Conservation (phyloP, 2,797 vertebrate genomes). For the Picus viridis region DNA sequence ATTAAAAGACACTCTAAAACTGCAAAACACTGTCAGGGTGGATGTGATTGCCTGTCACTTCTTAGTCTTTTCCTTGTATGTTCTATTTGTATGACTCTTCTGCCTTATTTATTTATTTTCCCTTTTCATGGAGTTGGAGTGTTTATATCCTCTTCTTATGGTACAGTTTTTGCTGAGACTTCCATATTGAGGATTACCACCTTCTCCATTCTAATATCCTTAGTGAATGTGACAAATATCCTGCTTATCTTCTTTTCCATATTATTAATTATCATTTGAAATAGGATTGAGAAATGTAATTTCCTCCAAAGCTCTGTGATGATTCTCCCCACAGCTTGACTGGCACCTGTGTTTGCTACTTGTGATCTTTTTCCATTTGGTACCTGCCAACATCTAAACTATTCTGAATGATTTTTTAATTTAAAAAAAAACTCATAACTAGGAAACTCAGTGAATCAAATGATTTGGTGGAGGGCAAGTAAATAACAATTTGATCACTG, state of each 20-base stretch:
- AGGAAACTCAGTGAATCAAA: not conserved
- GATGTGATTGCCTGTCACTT: not conserved
- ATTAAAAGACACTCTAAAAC: not conserved
- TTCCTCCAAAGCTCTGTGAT: slow-evolving; percentile 10
- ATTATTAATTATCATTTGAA: not conserved
- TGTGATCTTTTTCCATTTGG: not conserved
- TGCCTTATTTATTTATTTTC: not conserved
- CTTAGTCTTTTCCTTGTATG: not conserved
- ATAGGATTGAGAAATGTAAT: not conserved
- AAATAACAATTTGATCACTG: not conserved
- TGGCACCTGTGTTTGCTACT: not conserved
- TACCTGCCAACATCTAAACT: not conserved
- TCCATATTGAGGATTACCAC: not conserved
- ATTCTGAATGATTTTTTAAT: not conserved
- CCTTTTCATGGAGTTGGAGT: not conserved
- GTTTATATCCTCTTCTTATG: not conserved
- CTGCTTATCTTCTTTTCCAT: slow-evolving; percentile 12
- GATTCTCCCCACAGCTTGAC: not conserved
- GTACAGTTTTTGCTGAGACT: not conserved
- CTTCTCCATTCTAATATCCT: not conserved
- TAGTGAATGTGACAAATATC: not conserved
- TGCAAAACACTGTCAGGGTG: not conserved
- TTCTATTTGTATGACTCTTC: not conserved
- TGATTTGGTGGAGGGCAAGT: not conserved
- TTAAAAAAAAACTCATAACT: not conserved